These are phyloP conservation scores for Petrocephalus schoutedeni DNA, from an alignment of 2,797 vertebrate species.

Conservation along the genomic window DNA sequence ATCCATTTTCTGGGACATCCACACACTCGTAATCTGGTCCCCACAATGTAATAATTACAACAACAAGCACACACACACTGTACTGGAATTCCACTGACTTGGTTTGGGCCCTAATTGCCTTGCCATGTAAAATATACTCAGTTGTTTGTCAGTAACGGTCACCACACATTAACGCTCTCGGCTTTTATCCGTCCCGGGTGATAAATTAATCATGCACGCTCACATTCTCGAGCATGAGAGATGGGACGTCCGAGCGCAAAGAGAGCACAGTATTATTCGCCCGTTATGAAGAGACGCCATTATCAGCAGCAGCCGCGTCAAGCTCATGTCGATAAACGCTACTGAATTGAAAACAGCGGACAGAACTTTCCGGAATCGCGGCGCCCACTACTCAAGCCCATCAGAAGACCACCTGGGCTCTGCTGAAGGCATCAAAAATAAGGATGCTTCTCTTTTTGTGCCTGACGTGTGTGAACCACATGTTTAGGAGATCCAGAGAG, in stretches of 20 bases:
- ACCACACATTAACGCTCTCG: slow-evolving; percentile 16
- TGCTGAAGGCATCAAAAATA: not conserved
- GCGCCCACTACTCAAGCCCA: not conserved
- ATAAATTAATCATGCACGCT: slow-evolving; percentile 25
- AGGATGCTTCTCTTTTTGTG: not conserved
- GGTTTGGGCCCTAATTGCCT: not conserved
- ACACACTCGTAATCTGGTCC: too few relatives aligned
- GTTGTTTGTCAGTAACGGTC: slow-evolving; percentile 21
- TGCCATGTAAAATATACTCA: slow-evolving; percentile 17
- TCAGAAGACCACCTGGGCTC: not conserved
- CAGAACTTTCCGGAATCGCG: not conserved
- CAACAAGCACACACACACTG: not conserved
- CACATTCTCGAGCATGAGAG: slow-evolving; percentile 13
- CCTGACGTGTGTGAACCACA: not conserved
- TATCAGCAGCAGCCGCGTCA: not conserved
- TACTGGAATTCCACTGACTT: not conserved
- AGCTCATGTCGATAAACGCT: not conserved
- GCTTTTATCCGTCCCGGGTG: slow-evolving; percentile 8
- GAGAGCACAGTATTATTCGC: not conserved
- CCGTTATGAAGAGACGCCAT: not conserved
- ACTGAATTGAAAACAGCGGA: not conserved
- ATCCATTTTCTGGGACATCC: too few relatives aligned
- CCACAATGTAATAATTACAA: too few relatives aligned
- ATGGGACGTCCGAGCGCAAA: not conserved
- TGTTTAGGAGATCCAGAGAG: not conserved